Evolutionary conservation across 2,888 invertebrate species (phyloP), one percentile per base, ranked within the genome.

Genomic region (Leucophenga maculata): DNA sequence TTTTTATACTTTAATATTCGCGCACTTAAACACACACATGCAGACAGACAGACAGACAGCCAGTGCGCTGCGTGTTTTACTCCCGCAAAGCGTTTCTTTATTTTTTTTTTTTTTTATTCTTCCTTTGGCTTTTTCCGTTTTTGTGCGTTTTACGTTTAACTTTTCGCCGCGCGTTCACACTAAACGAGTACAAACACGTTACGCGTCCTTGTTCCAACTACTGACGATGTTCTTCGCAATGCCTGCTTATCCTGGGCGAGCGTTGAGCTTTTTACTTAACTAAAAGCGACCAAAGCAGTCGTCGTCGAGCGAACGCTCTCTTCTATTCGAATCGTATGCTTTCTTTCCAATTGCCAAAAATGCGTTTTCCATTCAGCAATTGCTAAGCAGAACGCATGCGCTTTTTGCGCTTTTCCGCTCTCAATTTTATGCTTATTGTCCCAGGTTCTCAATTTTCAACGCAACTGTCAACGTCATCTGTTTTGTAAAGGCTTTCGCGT

Each of bases 131-230:
- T 57, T 59, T 48, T 31, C 69, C 69, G 67, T 60, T 65, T 48
- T 48, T 48, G 4, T 48, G 13, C n/a, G n/a, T 48, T 50, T 3
- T 31, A 16, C 16, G 32, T 46, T 50, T 3, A 14, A 16, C 16
- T 22, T 46, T 75, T 69, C 57, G 48, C 59, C 69, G 60, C 59
- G 68, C 67, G 69, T 32, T 70, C 75, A 77, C 73, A 52, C 75
- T 78, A 52, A n/a, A 77, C 75, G 75, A 75, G 77, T 79, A 83
- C 79, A 83, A 26, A 78, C 80, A 82, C 85, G 84, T 79, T 81
- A 82, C 85, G 85, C 86, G 87, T 86, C 87, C 87, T 87, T 86
- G 85, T 86, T 87, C 76, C 81, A 86, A 87, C 87, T 87, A 82
- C 86, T 78, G 83, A 77, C 77, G 80, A 77, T 79, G 71, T 78